phyloP scores from a whole-genome alignment of 2,888 invertebrate genomes.

The Hymenopus coronatus region DNA sequence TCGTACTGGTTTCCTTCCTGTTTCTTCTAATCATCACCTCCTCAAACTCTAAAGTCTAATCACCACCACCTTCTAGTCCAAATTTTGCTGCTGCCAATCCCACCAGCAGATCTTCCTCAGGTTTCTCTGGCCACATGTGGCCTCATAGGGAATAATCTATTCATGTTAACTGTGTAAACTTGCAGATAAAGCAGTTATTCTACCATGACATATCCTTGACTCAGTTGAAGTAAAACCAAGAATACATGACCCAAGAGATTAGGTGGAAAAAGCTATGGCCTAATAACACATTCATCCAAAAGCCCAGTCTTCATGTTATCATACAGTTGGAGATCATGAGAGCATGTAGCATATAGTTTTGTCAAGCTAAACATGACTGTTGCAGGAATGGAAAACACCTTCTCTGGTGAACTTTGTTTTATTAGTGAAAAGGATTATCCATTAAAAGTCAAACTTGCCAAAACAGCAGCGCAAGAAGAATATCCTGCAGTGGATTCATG shows the following conservation, averaged over 20 bases:
- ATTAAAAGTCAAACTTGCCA: background rate
- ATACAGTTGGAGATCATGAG: background rate
- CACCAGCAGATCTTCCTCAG: too few relatives aligned
- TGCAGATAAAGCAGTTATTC: too few relatives aligned
- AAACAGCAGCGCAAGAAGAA: background rate
- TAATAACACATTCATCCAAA: background rate
- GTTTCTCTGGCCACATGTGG: too few relatives aligned
- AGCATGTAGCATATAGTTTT: background rate
- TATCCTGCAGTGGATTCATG: background rate
- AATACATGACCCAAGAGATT: background rate
- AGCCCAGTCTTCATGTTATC: background rate
- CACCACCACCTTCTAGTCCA: too few relatives aligned
- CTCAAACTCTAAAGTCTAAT: too few relatives aligned
- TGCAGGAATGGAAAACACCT: slow-evolving; percentile 7
- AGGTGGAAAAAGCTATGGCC: background rate
- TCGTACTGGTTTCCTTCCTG: too few relatives aligned
- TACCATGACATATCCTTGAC: background rate
- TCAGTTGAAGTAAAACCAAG: background rate
- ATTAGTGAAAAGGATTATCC: slow-evolving; percentile 6
- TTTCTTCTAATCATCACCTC: too few relatives aligned
- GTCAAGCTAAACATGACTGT: slow-evolving; percentile 1
- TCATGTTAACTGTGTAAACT: background rate
- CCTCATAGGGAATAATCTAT: background rate
- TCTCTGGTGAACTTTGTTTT: slow-evolving; percentile 14
- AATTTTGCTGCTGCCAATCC: too few relatives aligned